phyloP scores from a whole-genome alignment of 2,113 vertebrate species.

The Gadus macrocephalus region DNA sequence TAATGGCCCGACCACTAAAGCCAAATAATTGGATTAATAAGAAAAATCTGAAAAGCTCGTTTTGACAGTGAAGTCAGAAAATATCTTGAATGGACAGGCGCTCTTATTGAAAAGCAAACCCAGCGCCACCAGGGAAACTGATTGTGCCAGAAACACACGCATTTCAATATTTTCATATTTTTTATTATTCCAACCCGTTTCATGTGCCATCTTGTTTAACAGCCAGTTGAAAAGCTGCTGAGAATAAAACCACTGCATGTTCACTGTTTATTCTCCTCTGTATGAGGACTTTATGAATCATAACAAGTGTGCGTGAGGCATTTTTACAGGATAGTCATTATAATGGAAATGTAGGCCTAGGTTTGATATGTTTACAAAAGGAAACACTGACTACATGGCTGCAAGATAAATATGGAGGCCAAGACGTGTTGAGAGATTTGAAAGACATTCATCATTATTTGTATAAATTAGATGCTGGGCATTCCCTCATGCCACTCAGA shows the following conservation, averaged over 20 bases:
- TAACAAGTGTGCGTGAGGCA: slow-evolving; percentile 25
- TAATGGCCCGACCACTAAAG: slow-evolving; percentile 44
- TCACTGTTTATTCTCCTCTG: slow-evolving; percentile 50
- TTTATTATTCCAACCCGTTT: slow-evolving; percentile 67
- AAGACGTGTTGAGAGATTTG: no score
- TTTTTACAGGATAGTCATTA: slow-evolving; percentile 17
- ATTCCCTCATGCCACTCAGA: no score
- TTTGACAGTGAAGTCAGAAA: slow-evolving; percentile 41
- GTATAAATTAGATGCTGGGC: no score
- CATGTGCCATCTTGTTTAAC: slow-evolving; percentile 68
- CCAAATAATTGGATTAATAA: slow-evolving; percentile 58
- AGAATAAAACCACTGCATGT: slow-evolving; percentile 65
- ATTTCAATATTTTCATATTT: slow-evolving; percentile 40
- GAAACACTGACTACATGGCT: background rate
- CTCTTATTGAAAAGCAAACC: slow-evolving; percentile 50
- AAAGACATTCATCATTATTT: no score
- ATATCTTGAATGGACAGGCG: slow-evolving; percentile 42
- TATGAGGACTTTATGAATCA: slow-evolving; percentile 61
- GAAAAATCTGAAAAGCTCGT: slow-evolving; percentile 43
- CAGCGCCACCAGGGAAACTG: slow-evolving; percentile 41
- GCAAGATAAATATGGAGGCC: no score
- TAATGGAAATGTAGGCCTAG: slow-evolving; percentile 13
- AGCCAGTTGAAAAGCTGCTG: slow-evolving; percentile 68
- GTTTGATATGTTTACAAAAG: slow-evolving; percentile 21
- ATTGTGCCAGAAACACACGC: slow-evolving; percentile 63